A percentile compares a stretch with the other conserved stretches of the same genome.
These are phyloP conservation scores for Masticophis lateralis DNA, from an alignment of 2,797 vertebrate genomes.

Conservation along the genomic window DNA sequence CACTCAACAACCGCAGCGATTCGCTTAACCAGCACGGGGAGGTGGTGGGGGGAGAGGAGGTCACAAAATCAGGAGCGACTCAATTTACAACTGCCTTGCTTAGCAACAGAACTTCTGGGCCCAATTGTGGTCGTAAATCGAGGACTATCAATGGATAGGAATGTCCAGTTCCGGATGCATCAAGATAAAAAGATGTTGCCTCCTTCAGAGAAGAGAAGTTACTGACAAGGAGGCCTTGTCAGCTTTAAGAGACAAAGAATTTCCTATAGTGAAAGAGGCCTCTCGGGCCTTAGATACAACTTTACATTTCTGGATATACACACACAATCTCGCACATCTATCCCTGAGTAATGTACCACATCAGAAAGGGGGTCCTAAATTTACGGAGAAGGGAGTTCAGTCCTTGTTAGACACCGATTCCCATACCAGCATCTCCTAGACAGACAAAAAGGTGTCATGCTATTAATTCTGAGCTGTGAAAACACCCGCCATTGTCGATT, in stretches of 20 bases:
- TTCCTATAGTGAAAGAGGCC: background rate
- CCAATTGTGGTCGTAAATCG: too few relatives aligned
- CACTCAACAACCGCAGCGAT: too few relatives aligned
- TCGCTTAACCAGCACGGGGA: too few relatives aligned
- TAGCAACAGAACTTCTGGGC: too few relatives aligned
- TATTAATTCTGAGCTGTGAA: slow-evolving; percentile 7
- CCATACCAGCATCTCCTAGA: background rate
- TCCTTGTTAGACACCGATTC: background rate
- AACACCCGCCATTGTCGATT: background rate
- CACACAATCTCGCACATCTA: background rate
- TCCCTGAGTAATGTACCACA: background rate
- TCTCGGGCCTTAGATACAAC: background rate
- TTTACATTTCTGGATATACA: background rate
- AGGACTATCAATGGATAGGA: too few relatives aligned
- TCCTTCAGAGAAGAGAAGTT: background rate
- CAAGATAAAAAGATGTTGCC: background rate
- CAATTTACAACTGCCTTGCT: too few relatives aligned
- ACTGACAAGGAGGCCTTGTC: background rate
- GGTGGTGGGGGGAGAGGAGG: too few relatives aligned
- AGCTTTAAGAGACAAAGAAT: background rate
- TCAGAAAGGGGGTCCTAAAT: background rate
- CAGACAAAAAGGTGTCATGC: background rate
- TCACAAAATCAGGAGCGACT: too few relatives aligned
- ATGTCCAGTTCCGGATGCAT: too few relatives aligned
- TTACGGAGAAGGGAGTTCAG: background rate